Evolutionary conservation across 2,113 vertebrate genomes (phyloP).

Genomic region (Lophochroa leadbeateri): DNA sequence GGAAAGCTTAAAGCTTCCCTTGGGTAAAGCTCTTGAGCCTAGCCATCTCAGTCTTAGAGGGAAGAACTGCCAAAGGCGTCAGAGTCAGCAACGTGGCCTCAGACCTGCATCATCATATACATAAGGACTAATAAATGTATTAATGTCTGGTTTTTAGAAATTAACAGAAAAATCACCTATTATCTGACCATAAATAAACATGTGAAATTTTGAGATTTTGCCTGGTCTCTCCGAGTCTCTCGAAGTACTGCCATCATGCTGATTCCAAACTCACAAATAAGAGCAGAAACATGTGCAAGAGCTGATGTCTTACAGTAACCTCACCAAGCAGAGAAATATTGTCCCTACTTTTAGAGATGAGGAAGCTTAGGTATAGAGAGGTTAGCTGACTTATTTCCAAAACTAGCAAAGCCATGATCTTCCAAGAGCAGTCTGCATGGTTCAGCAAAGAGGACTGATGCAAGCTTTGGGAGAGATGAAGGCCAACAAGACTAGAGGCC

Average conservation of each 20-base stretch:
- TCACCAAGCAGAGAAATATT: neutral
- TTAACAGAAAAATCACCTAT: neutral
- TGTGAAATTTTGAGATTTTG: neutral
- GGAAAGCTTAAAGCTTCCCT: neutral
- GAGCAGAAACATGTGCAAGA: neutral
- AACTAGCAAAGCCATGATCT: neutral
- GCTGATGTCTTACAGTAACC: neutral
- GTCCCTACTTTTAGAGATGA: neutral
- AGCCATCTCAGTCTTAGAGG: neutral
- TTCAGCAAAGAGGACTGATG: neutral
- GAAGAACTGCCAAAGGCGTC: neutral
- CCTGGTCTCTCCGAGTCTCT: neutral
- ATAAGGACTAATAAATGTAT: neutral
- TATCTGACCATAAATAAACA: neutral
- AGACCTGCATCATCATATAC: rapidly evolving
- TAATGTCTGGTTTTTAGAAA: neutral
- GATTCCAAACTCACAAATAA: neutral
- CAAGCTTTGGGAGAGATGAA: neutral
- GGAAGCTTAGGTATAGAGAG: neutral
- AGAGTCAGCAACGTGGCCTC: neutral
- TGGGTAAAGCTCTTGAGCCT: neutral
- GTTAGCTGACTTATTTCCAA: neutral
- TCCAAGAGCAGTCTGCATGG: neutral
- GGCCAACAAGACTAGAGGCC: neutral
- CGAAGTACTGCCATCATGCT: neutral